Percentiles rank a stretch among this genome's conserved stretches.
Conservation (phyloP, 2,113 vertebrate species). For the Chaenocephalus aceratus region DNA sequence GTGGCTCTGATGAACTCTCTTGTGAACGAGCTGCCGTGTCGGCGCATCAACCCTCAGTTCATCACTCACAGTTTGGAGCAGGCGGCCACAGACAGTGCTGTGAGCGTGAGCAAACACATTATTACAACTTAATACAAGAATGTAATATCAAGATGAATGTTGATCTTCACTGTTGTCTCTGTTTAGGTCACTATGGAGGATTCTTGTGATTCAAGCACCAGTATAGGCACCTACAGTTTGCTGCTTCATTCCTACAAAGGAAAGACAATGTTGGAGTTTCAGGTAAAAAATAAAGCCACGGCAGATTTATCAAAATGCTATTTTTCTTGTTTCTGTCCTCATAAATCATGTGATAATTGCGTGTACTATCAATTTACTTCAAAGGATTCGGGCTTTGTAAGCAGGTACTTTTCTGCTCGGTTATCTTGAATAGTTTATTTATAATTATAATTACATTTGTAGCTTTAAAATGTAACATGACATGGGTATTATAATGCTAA, state of each 20-base stretch:
- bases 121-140: not conserved
- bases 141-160: not conserved
- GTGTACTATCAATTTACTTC: slow-evolving; percentile 8
- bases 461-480: slow-evolving; percentile 18
- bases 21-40: slow-evolving; percentile 91
- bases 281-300: slow-evolving; percentile 81
- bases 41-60: slow-evolving; percentile 89
- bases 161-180: slow-evolving; percentile 43
- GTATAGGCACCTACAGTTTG: slow-evolving; percentile 90
- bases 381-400: slow-evolving; percentile 3
- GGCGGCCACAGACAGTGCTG: slow-evolving; percentile 85
- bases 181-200: slow-evolving; percentile 87
- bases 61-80: slow-evolving; percentile 89
- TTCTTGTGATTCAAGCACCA: slow-evolving; percentile 89
- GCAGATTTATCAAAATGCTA: not conserved
- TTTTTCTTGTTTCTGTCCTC: slow-evolving; percentile 24
- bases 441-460: slow-evolving; percentile 4
- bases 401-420: not conserved
- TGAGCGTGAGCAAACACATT: slow-evolving; percentile 76
- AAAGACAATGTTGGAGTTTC: slow-evolving; percentile 93
- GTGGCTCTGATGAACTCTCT: slow-evolving; percentile 93
- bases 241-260: slow-evolving; percentile 89
- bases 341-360: slow-evolving; percentile 31
- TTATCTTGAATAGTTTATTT: not conserved
- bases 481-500: slow-evolving; percentile 11